Evolutionary conservation across 1,140 invertebrate species (phyloP), one percentile per base, ranked within the genome.

Genomic region (Gryllus bimaculatus): DNA sequence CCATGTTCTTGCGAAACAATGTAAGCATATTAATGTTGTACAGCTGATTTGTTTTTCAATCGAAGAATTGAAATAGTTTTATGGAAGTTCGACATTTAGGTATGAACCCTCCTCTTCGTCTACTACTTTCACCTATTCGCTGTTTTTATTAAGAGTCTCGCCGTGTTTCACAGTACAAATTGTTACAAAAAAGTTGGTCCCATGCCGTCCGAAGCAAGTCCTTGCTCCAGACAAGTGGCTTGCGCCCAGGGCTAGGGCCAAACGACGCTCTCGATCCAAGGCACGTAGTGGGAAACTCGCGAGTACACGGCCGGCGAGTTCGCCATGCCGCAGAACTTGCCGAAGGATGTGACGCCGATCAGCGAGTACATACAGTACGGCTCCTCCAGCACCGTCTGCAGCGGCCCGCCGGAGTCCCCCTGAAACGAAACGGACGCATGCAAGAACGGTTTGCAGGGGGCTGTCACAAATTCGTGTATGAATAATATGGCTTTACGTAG

Each of bases 331-430:
- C 86, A 87, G 48, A 81, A 80, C 39, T 78, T 80, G 4, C 81
- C 79, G 81, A 91, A 92, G 8, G 91, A 92, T 0, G 91, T 91
- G 21, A 93, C 86, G 0, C 91, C 91, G 75, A 90, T 82, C 0
- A 91, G 79, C 80, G 87, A 85, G 82, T 88, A 89, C 47, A 88
- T 85, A 78, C 90, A 90, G 73, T 87, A 85, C 81, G 89, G 89
- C 7, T 87, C 84, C 3, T 84, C 81, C 7, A 87, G 85, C 0
- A 84, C 85, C 48, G 89, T 84, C 81, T 89, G 85, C 0, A 91
- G 83, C 0, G 90, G 90, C 15, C 90, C 90, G 0, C 90, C 90
- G 66, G 90, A 91, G 84, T 92, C 91, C 73, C 91, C 91, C 90
- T 92, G 84, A 26, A 84, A 82, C 26, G 54, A 13, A 3, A 77